Evolutionary conservation across 1,140 invertebrate species (phyloP).

Genomic region (Calosoma granatense): DNA sequence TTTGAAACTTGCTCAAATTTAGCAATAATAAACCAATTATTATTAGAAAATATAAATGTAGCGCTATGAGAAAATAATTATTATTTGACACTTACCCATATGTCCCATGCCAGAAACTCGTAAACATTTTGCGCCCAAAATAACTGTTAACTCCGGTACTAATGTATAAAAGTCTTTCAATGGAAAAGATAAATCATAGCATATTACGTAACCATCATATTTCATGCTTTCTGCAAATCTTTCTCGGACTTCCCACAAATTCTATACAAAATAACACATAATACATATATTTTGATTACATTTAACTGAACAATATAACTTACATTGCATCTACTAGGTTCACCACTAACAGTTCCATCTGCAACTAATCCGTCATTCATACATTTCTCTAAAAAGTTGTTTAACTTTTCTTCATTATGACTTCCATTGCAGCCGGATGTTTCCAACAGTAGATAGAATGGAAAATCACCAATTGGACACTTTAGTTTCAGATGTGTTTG

Average conservation of each 20-base stretch:
- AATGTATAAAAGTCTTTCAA: slow-evolving; percentile 74
- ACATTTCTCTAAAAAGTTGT: slow-evolving; percentile 60
- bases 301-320: slow-evolving; percentile 17
- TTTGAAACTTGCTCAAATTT: no score
- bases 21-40: neutral
- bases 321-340: slow-evolving; percentile 67
- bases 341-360: slow-evolving; percentile 77
- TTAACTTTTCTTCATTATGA: slow-evolving; percentile 85
- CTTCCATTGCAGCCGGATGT: slow-evolving; percentile 70
- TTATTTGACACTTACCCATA: slow-evolving; percentile 51
- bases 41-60: neutral
- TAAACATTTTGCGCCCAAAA: slow-evolving; percentile 44
- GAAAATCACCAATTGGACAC: slow-evolving; percentile 51
- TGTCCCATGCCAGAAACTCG: slow-evolving; percentile 84
- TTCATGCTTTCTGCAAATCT: slow-evolving; percentile 70
- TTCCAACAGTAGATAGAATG: slow-evolving; percentile 89
- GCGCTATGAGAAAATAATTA: neutral
- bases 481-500: slow-evolving; percentile 50
- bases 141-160: slow-evolving; percentile 59
- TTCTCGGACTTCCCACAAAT: slow-evolving; percentile 79
- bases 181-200: slow-evolving; percentile 92
- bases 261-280: slow-evolving; percentile 43
- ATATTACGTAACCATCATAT: slow-evolving; percentile 82
- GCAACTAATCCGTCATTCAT: slow-evolving; percentile 59
- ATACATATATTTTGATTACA: no score